Conservation (phyloP, 2,888 invertebrate species). For the Matsumyia berberina region DNA sequence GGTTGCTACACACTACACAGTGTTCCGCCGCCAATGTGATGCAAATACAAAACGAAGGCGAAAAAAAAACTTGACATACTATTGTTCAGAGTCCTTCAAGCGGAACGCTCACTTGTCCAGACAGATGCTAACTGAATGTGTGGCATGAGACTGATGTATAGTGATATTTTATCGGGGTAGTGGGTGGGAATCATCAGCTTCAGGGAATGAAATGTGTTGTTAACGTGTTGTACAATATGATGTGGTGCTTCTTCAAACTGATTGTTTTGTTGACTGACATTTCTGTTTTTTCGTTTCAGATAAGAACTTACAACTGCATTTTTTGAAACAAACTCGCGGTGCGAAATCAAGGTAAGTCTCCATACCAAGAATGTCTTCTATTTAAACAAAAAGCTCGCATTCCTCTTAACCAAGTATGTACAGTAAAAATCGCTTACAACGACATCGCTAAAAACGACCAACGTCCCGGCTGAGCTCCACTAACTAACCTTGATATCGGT, state of each 20-base stretch:
- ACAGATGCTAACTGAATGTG: conserved; percentile 60
- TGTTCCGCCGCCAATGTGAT: conserved; percentile 51
- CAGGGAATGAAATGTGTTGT: conserved; percentile 20
- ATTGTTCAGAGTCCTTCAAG: conserved; percentile 68
- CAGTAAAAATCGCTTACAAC: too few species aligned
- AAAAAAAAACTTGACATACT: conserved; percentile 59
- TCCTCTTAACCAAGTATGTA: too few species aligned
- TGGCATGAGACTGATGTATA: conserved; percentile 43
- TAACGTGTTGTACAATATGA: conserved; percentile 18
- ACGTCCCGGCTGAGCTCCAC: too few species aligned
- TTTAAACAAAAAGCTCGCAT: too few species aligned
- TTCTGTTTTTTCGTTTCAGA: conserved; percentile 19
- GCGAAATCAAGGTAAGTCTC: conserved; percentile 2
- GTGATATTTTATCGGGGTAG: conserved; percentile 3
- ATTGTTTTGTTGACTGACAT: conserved; percentile 2
- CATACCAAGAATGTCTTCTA: too few species aligned
- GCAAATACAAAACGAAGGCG: conserved; percentile 57
- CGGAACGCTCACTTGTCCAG: conserved; percentile 72
- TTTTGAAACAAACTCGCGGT: not conserved
- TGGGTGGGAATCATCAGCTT: conserved; percentile 18
- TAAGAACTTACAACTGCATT: not conserved
- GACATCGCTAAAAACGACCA: too few species aligned
- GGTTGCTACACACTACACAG: conserved; percentile 53
- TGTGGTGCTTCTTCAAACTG: conserved; percentile 13
- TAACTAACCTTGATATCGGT: too few species aligned